Conservation (phyloP, 2,113 vertebrate species). For the Seriola quinqueradiata region DNA sequence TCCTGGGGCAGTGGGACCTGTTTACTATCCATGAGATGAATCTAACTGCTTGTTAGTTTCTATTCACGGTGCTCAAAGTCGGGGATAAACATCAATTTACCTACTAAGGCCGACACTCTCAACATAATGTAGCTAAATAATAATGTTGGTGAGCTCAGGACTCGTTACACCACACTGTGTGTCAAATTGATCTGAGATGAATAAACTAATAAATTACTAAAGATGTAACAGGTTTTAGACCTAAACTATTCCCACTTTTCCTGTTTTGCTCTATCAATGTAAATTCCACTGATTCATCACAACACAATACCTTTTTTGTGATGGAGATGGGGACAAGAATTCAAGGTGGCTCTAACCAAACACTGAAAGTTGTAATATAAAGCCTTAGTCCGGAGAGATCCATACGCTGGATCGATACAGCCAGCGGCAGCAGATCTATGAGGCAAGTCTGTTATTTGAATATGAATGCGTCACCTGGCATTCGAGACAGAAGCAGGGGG, state of each 20-base stretch:
- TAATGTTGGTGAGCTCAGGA: background rate
- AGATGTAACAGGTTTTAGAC: background rate
- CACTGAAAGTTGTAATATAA: conserved; percentile 36
- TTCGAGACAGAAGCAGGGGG: conserved; percentile 13
- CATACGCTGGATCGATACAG: conserved; percentile 58
- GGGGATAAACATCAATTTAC: background rate
- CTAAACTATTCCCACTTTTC: background rate
- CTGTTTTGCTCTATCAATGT: background rate
- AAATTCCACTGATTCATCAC: background rate
- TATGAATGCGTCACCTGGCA: conserved; percentile 49
- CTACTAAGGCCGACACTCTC: background rate
- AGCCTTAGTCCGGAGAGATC: conserved; percentile 39
- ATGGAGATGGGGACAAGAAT: background rate
- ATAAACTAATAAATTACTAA: background rate
- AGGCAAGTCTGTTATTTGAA: conserved; percentile 53
- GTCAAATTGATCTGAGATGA: background rate
- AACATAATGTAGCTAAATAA: background rate
- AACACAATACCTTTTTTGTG: background rate
- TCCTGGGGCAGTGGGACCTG: background rate
- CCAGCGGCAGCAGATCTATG: conserved; percentile 43
- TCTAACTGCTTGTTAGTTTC: conserved; percentile 5
- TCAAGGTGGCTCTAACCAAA: background rate
- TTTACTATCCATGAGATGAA: conserved; percentile 3
- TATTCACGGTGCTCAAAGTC: background rate
- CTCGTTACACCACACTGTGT: no score